Evolutionary conservation across 2,888 invertebrate species (phyloP).

Genomic region (Lepas anatifera): DNA sequence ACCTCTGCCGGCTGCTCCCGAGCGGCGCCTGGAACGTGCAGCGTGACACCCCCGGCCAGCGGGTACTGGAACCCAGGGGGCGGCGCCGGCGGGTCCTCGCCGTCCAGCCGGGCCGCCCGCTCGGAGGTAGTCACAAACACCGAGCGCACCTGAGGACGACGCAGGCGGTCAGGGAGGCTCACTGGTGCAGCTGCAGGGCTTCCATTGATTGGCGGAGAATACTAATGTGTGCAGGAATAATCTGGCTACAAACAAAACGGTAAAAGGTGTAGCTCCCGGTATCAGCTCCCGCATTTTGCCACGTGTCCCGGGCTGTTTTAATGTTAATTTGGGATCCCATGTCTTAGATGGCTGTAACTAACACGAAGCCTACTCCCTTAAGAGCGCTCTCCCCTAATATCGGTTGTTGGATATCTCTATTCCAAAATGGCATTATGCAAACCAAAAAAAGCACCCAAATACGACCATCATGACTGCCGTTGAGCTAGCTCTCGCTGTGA

Average conservation of each 20-base stretch:
- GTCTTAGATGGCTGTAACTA: too few species aligned
- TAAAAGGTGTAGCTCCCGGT: neutral
- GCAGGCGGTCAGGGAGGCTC: too few species aligned
- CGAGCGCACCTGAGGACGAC: conserved; percentile 61
- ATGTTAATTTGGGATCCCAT: too few species aligned
- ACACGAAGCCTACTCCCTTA: too few species aligned
- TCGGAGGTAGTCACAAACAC: conserved; percentile 73
- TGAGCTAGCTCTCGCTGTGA: too few species aligned
- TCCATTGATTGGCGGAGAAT: too few species aligned
- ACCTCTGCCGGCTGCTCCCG: conserved; percentile 74
- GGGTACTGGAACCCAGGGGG: conserved; percentile 51
- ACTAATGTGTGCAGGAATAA: too few species aligned
- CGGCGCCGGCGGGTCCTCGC: conserved; percentile 36
- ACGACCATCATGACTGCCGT: too few species aligned
- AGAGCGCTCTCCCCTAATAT: too few species aligned
- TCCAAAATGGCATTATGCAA: neutral
- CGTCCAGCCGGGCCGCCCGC: conserved; percentile 42
- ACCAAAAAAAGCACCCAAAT: conserved; percentile 3
- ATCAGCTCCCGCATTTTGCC: neutral
- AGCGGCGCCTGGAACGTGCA: conserved; percentile 38
- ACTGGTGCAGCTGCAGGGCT: too few species aligned
- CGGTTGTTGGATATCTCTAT: neutral
- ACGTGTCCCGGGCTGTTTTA: too few species aligned
- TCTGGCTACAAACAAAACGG: too few species aligned
- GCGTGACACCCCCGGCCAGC: conserved; percentile 31